phyloP scores from a whole-genome alignment of 1,140 invertebrate species.

The Drosophila nigrodunni region DNA sequence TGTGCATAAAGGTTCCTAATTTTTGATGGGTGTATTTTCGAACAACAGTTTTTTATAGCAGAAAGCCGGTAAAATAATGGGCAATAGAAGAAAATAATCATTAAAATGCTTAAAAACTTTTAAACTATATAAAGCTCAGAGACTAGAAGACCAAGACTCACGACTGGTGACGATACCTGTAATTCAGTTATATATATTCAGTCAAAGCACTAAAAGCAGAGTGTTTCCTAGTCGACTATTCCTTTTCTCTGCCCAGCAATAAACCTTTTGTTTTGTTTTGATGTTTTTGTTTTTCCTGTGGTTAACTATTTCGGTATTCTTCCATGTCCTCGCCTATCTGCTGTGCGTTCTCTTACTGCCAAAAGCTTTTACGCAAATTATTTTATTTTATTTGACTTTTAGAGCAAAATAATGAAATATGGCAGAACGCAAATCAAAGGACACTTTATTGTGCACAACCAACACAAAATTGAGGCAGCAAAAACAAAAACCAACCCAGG shows the following conservation, averaged over 20 bases:
- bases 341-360: not conserved
- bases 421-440: conserved; percentile 66
- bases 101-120: too few relatives aligned
- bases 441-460: conserved; percentile 52
- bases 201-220: not conserved
- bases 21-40: too few relatives aligned
- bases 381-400: conserved; percentile 67
- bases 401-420: conserved; percentile 68
- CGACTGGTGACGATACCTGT: too few relatives aligned
- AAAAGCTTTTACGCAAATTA: conserved; percentile 75
- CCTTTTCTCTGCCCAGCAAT: not conserved
- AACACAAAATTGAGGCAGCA: conserved; percentile 1
- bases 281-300: conserved; percentile 23
- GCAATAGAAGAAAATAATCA: too few relatives aligned
- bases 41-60: too few relatives aligned
- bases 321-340: not conserved
- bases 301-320: conserved; percentile 62
- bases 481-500: conserved; percentile 21
- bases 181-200: too few relatives aligned
- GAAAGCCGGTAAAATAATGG: too few relatives aligned
- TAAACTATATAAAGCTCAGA: too few relatives aligned
- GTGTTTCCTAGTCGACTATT: not conserved
- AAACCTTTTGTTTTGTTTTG: conserved; percentile 22
- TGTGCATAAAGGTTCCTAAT: too few relatives aligned
- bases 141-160: too few relatives aligned